phyloP scores from a whole-genome alignment of 1,140 invertebrate genomes.

The Coenobita brevimanus region DNA sequence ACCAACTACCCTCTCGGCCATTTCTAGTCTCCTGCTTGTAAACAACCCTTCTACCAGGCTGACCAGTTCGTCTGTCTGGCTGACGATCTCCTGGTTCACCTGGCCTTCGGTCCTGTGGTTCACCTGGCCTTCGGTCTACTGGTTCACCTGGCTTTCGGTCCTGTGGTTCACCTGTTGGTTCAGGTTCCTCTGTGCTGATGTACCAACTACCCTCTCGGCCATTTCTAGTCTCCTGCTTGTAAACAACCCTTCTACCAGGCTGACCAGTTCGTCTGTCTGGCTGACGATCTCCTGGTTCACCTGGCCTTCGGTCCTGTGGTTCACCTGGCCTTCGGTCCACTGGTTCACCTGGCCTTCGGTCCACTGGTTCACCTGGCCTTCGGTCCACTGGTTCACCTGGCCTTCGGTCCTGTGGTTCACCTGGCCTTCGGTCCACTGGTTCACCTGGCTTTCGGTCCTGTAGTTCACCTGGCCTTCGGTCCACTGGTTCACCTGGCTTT shows the following conservation, averaged over 20 bases:
- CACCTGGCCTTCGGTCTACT: neutral
- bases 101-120: conserved; percentile 6
- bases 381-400: conserved; percentile 19
- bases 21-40: no score
- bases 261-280: conserved; percentile 9
- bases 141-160: neutral
- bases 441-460: conserved; percentile 9
- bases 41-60: no score
- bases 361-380: conserved; percentile 7
- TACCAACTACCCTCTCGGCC: no score
- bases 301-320: neutral
- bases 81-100: conserved; percentile 31
- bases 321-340: neutral
- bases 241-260: no score
- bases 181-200: no score
- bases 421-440: neutral
- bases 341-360: conserved; percentile 30
- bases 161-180: conserved; percentile 13
- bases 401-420: conserved; percentile 2
- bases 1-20: no score
- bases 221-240: no score
- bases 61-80: conserved; percentile 8
- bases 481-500: neutral
- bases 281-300: neutral
- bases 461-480: conserved; percentile 10